A percentile compares a stretch with the other conserved stretches of the same genome.
Evolutionary conservation across 2,113 vertebrate genomes (phyloP).

Genomic region (Ochotona princeps): DNA sequence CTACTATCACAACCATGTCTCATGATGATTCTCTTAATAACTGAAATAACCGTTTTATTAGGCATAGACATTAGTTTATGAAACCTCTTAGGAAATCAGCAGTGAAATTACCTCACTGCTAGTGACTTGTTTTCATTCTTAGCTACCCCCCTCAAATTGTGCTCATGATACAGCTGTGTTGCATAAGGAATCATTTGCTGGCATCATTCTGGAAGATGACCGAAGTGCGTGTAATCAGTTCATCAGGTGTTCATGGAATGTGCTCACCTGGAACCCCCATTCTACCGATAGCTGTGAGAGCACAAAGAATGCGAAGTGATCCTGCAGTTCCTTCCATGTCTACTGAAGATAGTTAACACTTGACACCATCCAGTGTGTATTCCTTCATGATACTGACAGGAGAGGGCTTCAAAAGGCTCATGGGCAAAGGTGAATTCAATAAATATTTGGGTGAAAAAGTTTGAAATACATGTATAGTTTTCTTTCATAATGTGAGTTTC

Average conservation of each 20-base stretch:
- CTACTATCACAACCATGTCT: not conserved
- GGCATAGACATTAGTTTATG: not conserved
- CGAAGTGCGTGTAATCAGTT: not conserved
- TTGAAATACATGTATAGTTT: too few species aligned
- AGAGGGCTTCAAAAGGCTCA: too few species aligned
- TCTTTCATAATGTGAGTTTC: too few species aligned
- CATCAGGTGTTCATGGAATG: not conserved
- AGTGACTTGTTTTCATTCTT: conserved; percentile 30
- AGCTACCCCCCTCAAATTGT: not conserved
- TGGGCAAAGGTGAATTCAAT: too few species aligned
- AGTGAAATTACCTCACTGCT: not conserved
- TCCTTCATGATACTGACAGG: not conserved
- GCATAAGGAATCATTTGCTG: conserved; percentile 20
- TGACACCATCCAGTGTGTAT: not conserved
- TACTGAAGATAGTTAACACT: not conserved
- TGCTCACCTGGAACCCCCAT: not conserved
- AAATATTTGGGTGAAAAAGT: too few species aligned
- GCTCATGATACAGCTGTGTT: not conserved
- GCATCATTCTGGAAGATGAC: not conserved
- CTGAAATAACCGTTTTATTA: not conserved
- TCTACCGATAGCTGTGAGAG: not conserved
- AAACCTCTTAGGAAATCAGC: conserved; percentile 18
- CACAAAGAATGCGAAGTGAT: not conserved
- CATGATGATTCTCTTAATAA: conserved; percentile 33
- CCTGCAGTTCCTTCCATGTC: not conserved